A percentile compares a stretch with the other conserved stretches of the same genome.
Evolutionary conservation across 1,140 invertebrate genomes (phyloP).

Genomic region (Drosophila equinoxialis): DNA sequence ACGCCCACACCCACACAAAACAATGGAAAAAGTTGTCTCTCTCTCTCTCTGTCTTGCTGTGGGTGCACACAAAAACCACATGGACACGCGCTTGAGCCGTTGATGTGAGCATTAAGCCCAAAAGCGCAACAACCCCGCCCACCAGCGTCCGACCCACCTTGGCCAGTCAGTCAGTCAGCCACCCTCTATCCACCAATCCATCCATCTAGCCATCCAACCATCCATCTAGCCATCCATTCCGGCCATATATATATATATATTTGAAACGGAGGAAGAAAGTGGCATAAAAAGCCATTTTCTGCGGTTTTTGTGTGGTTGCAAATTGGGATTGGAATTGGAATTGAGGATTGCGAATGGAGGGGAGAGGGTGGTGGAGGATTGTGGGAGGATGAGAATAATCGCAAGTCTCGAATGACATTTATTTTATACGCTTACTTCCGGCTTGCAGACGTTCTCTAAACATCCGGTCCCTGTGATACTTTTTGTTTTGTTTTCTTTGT

Average conservation of each 20-base stretch:
- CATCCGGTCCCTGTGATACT: slow-evolving; percentile 74
- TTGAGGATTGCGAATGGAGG: not conserved
- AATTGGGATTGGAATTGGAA: slow-evolving; percentile 10
- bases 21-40: slow-evolving; percentile 5
- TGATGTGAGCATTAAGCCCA: slow-evolving; percentile 46
- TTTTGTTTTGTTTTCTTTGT: slow-evolving; percentile 52
- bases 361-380: not conserved
- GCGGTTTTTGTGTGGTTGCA: slow-evolving; percentile 54
- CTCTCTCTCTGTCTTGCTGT: too few relatives aligned
- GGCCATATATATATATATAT: not conserved
- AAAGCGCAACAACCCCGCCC: slow-evolving; percentile 19
- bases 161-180: slow-evolving; percentile 2
- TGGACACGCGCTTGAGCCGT: slow-evolving; percentile 65
- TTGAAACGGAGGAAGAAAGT: slow-evolving; percentile 30
- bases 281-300: slow-evolving; percentile 79
- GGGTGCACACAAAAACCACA: slow-evolving; percentile 54
- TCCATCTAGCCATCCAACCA: not conserved
- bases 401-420: slow-evolving; percentile 65
- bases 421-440: slow-evolving; percentile 78
- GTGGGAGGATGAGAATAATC: slow-evolving; percentile 6
- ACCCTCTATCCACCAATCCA: slow-evolving; percentile 25
- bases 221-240: not conserved
- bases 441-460: slow-evolving; percentile 73
- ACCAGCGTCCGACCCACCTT: not conserved
- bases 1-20: slow-evolving; percentile 57